Conservation (phyloP, 1,140 invertebrate genomes). For the Anagrus nilaparvatae region DNA sequence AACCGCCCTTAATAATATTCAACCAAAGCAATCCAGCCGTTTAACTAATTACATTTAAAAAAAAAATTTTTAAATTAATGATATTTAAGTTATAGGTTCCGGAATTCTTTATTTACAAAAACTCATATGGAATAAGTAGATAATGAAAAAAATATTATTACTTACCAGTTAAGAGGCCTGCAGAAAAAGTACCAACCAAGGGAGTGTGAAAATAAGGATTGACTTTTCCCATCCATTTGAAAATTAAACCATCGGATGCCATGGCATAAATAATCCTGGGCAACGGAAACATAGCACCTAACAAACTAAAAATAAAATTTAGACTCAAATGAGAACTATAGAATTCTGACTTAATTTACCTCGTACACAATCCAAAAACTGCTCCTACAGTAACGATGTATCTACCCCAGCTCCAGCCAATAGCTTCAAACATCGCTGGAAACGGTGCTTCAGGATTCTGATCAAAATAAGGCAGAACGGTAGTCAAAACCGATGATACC, state of each 20-base stretch:
- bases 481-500: conserved; percentile 74
- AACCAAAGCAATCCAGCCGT: too few relatives aligned
- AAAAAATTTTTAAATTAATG: neutral
- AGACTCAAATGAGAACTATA: too few relatives aligned
- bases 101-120: neutral
- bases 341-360: conserved; percentile 45
- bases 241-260: conserved; percentile 74
- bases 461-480: conserved; percentile 81
- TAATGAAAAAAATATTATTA: conserved; percentile 1
- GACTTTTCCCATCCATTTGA: conserved; percentile 60
- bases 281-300: conserved; percentile 78
- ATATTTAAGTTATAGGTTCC: too few relatives aligned
- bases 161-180: conserved; percentile 62
- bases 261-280: conserved; percentile 81
- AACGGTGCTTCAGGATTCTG: conserved; percentile 59
- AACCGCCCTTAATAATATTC: too few relatives aligned
- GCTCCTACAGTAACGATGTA: conserved; percentile 72
- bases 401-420: conserved; percentile 59
- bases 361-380: conserved; percentile 59
- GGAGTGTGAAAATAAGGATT: conserved; percentile 66
- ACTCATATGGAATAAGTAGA: neutral
- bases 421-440: conserved; percentile 56
- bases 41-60: too few relatives aligned
- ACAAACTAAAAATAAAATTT: conserved; percentile 48
- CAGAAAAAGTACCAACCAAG: conserved; percentile 64